These are phyloP conservation scores for Hemithea aestivaria DNA, from an alignment of 2,888 invertebrate species.

Conservation along the genomic window DNA sequence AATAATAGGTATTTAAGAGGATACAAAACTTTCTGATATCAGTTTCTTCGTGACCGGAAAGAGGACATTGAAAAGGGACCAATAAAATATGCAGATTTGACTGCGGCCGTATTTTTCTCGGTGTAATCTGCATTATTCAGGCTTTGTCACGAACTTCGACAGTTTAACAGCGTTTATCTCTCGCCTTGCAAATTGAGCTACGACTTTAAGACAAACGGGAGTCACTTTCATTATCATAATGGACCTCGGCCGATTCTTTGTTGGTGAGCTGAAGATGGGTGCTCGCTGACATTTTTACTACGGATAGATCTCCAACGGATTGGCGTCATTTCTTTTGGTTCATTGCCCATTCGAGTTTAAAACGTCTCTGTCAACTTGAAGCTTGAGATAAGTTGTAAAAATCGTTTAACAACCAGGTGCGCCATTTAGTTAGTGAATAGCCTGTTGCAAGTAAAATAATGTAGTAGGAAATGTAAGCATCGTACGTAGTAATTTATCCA, in stretches of 20 bases:
- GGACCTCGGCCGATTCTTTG: conserved; percentile 74
- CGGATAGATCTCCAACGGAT: conserved; percentile 32
- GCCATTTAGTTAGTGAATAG: conserved; percentile 15
- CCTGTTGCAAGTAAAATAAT: conserved; percentile 16
- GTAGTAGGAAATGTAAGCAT: conserved; percentile 21
- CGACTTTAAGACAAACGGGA: conserved; percentile 79
- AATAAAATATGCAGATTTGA: conserved; percentile 79
- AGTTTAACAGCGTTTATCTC: conserved; percentile 80
- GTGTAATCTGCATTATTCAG: conserved; percentile 80
- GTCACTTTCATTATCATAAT: conserved; percentile 78
- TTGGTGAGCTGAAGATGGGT: conserved; percentile 65
- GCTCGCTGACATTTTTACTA: conserved; percentile 51
- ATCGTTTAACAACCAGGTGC: conserved; percentile 14
- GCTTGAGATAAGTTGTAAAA: conserved; percentile 11
- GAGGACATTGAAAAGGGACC: conserved; percentile 66
- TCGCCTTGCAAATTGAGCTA: conserved; percentile 79
- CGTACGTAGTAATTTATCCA: conserved; percentile 48
- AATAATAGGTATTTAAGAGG: conserved; percentile 14
- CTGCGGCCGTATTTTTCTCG: conserved; percentile 77
- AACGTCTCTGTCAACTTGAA: conserved; percentile 6
- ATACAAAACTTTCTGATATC: conserved; percentile 38
- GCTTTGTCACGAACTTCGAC: conserved; percentile 79
- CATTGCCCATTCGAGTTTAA: conserved; percentile 18
- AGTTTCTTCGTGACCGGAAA: conserved; percentile 48
- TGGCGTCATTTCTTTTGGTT: conserved; percentile 27